Conservation (phyloP, 2,797 vertebrate genomes). For the Yasuhikotakia modesta region DNA sequence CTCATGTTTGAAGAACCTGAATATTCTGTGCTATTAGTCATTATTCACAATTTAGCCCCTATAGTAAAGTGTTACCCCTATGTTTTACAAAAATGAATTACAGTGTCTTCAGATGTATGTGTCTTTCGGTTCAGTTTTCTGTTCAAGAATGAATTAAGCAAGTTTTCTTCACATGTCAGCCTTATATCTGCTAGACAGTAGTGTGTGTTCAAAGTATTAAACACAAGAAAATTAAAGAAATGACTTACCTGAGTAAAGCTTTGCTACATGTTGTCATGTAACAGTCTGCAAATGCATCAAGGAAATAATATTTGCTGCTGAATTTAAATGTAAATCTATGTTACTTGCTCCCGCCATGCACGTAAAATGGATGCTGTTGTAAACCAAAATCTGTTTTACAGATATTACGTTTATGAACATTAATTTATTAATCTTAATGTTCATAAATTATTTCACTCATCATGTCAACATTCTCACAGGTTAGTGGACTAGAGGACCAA, state of each 20-base stretch:
- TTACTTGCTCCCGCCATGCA: background rate
- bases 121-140: background rate
- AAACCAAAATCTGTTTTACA: background rate
- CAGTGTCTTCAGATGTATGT: background rate
- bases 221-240: background rate
- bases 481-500: background rate
- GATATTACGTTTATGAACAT: background rate
- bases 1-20: background rate
- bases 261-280: background rate
- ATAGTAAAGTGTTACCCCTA: background rate
- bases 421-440: background rate
- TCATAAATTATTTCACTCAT: background rate
- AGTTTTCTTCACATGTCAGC: background rate
- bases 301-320: background rate
- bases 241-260: background rate
- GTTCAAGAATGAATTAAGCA: background rate
- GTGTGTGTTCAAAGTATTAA: background rate
- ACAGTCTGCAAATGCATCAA: slow-evolving; percentile 13
- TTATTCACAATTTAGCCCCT: background rate
- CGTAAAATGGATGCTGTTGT: background rate
- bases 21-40: background rate
- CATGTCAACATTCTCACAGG: background rate
- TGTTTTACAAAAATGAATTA: slow-evolving; percentile 6
- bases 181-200: background rate
- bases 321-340: background rate